Conservation (phyloP, 2,888 invertebrate genomes). For the Pimpla rufipes region DNA sequence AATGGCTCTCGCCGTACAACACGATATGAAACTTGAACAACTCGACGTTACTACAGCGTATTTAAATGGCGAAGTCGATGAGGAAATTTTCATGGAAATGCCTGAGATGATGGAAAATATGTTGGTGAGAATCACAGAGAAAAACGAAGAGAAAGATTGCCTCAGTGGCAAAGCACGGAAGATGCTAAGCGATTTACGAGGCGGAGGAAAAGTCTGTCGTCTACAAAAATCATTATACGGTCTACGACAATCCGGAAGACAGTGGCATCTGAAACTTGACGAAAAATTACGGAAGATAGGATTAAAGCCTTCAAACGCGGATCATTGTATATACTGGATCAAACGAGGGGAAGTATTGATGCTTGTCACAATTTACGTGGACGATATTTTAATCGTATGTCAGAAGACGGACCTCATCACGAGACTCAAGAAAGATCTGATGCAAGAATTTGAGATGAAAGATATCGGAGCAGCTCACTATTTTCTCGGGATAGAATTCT, state of each 20-base stretch:
- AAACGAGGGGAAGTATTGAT: neutral
- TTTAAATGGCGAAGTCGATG: too few species aligned
- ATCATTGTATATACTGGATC: slow-evolving; percentile 36
- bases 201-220: slow-evolving; percentile 22
- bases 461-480: slow-evolving; percentile 23
- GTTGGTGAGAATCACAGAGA: too few species aligned
- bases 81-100: too few species aligned
- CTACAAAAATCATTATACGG: slow-evolving; percentile 42
- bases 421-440: neutral
- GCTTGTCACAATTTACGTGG: slow-evolving; percentile 7
- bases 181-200: slow-evolving; percentile 26
- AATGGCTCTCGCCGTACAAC: too few species aligned
- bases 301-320: neutral
- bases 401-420: neutral
- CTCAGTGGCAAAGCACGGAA: neutral
- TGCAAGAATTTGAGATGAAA: slow-evolving; percentile 17
- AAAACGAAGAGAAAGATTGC: slow-evolving; percentile 7
- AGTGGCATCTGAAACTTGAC: slow-evolving; percentile 30
- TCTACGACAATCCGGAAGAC: slow-evolving; percentile 5
- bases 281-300: neutral
- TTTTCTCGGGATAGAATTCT: slow-evolving; percentile 32
- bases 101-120: too few species aligned
- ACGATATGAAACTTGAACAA: too few species aligned
- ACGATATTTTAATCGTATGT: slow-evolving; percentile 37
- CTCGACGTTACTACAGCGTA: too few species aligned